A percentile compares a stretch with the other conserved stretches of the same genome.
Conservation (phyloP, 2,797 vertebrate genomes). For the Catostomus latipinnis region DNA sequence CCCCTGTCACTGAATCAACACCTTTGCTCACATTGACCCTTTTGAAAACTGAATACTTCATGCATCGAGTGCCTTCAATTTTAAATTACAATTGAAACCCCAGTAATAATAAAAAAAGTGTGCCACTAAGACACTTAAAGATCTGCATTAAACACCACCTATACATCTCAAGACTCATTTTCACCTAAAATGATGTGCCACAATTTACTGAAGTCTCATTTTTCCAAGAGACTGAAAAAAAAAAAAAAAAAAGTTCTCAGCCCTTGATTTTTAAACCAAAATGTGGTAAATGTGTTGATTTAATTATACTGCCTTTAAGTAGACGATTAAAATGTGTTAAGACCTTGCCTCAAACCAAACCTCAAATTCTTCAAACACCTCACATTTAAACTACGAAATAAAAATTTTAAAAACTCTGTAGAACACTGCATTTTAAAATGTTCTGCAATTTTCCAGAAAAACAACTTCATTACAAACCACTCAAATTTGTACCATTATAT, state of each 20-base stretch:
- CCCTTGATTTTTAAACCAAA: background rate
- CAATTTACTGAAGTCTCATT: background rate
- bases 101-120: background rate
- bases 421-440: too few species aligned
- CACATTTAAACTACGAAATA: too few species aligned
- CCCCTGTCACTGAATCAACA: background rate
- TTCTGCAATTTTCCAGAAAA: too few species aligned
- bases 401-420: too few species aligned
- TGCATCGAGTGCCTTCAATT: background rate
- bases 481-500: too few species aligned
- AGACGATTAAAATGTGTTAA: too few species aligned
- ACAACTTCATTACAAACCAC: too few species aligned
- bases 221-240: background rate
- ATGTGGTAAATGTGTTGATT: background rate
- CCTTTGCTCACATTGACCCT: background rate
- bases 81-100: background rate
- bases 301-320: too few species aligned
- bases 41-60: background rate
- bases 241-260: background rate
- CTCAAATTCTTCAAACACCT: too few species aligned
- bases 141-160: background rate
- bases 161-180: background rate
- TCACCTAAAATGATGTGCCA: background rate
- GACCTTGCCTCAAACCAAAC: too few species aligned
- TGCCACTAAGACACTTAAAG: constrained; percentile 2